Conservation (phyloP, 2,797 vertebrate species). For the Amniataba percoides region DNA sequence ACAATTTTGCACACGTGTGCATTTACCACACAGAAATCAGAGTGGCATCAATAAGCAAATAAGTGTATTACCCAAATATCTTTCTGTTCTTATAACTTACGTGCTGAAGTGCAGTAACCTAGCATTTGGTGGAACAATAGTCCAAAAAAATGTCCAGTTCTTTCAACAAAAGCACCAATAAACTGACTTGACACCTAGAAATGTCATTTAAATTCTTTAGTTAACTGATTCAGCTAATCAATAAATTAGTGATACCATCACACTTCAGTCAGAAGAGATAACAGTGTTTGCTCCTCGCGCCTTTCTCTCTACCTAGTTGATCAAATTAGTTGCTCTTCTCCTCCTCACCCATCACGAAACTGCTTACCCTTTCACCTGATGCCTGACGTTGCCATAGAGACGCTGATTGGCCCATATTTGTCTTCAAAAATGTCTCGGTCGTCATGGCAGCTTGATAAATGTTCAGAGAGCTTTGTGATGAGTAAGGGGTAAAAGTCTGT, state of each 20-base stretch:
- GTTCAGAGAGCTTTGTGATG: slow-evolving; percentile 45
- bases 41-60: not conserved
- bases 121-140: not conserved
- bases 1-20: no score
- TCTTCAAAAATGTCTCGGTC: slow-evolving; percentile 63
- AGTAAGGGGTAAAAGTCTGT: slow-evolving; percentile 41
- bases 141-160: not conserved
- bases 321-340: slow-evolving; percentile 65
- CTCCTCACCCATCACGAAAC: slow-evolving; percentile 55
- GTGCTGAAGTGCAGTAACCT: not conserved
- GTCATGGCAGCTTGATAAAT: slow-evolving; percentile 34
- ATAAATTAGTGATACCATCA: slow-evolving; percentile 53
- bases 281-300: slow-evolving; percentile 42
- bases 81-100: not conserved
- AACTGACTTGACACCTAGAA: slow-evolving; percentile 29
- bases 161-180: slow-evolving; percentile 23
- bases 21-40: not conserved
- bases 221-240: slow-evolving; percentile 53
- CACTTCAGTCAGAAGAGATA: slow-evolving; percentile 48
- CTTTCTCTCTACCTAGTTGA: slow-evolving; percentile 54
- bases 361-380: slow-evolving; percentile 76
- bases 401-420: slow-evolving; percentile 73
- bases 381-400: slow-evolving; percentile 82
- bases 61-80: not conserved
- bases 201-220: slow-evolving; percentile 55